Evolutionary conservation across 1,140 invertebrate species (phyloP), one percentile per base, ranked within the genome.

Genomic region (Euura lappo): DNA sequence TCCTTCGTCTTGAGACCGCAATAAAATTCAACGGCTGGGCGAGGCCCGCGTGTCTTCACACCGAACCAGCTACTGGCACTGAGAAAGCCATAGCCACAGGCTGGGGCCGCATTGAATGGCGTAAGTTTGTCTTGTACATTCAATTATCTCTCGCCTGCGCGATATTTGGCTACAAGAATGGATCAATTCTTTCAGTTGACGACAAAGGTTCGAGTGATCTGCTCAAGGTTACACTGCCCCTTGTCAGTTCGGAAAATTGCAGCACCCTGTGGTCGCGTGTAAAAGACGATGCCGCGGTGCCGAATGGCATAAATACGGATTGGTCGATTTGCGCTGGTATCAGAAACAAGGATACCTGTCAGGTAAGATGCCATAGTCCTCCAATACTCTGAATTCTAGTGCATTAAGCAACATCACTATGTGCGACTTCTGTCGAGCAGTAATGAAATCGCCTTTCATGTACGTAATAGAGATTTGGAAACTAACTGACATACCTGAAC

Each of bases 331-430:
- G 94, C 80, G 93, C 93, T 11, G 93, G 93, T 13, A 88, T 89
- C 69, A 88, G 90, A 0, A 92, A 92, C 3, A 91, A 90, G 73
- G 93, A 94, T 76, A 93, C 93, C 1, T 94, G 93, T 78, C 92
- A 93, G 88, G 93, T 93, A 85, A 28, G 28, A 77, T 72, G 66
- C 28, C 28, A 28, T 28, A 28, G 28, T 28, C 0, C 28, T 28
- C 28, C 28, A 28, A 28, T 28, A 28, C 1, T 28, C 28, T 28
- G 28, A 28, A 28, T 28, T 28, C 0, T 28, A 0, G 28, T 28
- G 28, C 28, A 28, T 28, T 1, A 0, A 28, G 28, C 0, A 28
- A 28, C 28, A 28, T 28, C 28, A 28, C 28, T 28, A 28, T 28
- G 28, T 28, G 1, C 28, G 28, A 28, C 1, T 28, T 13, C 43